Evolutionary conservation across 2,888 invertebrate species (phyloP).

Genomic region (Stenolophus ochropezus): DNA sequence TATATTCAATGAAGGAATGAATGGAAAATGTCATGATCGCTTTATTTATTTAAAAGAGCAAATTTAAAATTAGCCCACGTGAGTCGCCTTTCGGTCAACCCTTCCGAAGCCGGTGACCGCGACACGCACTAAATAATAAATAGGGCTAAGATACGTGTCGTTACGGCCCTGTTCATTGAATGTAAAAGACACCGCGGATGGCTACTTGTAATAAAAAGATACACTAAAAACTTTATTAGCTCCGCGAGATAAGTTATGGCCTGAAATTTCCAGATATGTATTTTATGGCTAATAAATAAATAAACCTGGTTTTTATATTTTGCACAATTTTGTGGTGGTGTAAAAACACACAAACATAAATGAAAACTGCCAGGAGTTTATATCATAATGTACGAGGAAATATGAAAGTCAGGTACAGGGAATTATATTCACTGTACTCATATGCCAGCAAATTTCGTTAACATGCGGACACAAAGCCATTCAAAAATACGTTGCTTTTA

Average conservation of each 20-base stretch:
- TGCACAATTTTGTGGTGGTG: slow-evolving; percentile 19
- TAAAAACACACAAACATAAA: slow-evolving; percentile 21
- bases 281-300: slow-evolving; percentile 38
- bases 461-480: not conserved
- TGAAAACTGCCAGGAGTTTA: not conserved
- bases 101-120: not conserved
- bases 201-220: slow-evolving; percentile 51
- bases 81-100: not conserved
- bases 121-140: slow-evolving; percentile 13
- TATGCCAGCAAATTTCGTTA: slow-evolving; percentile 3
- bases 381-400: not conserved
- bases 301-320: slow-evolving; percentile 32
- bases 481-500: not conserved
- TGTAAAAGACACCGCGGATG: slow-evolving; percentile 22
- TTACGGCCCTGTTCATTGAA: slow-evolving; percentile 49
- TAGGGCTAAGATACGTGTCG: slow-evolving; percentile 12
- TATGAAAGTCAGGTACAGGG: not conserved
- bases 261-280: slow-evolving; percentile 31
- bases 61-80: not conserved
- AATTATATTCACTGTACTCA: slow-evolving; percentile 25
- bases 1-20: too few species aligned
- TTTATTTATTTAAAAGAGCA: slow-evolving; percentile 16
- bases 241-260: slow-evolving; percentile 18
- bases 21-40: not conserved
- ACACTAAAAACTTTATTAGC: slow-evolving; percentile 50